These are phyloP conservation scores for Micrastur ruficollis DNA, from an alignment of 2,797 vertebrate genomes.

Conservation along the genomic window DNA sequence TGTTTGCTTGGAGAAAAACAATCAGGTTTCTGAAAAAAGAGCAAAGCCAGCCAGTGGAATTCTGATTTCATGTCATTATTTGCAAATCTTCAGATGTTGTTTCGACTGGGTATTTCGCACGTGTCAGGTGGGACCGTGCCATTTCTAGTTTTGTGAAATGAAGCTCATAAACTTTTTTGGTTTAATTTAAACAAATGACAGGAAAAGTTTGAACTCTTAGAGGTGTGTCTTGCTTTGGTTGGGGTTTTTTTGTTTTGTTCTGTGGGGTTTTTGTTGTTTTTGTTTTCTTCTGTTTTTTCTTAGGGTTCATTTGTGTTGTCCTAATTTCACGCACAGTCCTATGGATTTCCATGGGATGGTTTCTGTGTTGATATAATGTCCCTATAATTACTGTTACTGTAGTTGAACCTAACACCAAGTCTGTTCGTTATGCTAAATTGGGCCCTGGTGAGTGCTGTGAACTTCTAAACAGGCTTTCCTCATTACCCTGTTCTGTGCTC, in stretches of 20 bases:
- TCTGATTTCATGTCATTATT: constrained; percentile 42
- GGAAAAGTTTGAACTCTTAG: neutral
- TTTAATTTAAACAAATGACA: constrained; percentile 14
- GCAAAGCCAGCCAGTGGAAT: constrained; percentile 32
- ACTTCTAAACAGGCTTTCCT: neutral
- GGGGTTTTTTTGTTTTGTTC: neutral
- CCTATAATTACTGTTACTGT: neutral
- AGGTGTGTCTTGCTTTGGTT: neutral
- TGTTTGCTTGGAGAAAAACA: constrained; percentile 78
- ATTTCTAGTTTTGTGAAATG: neutral
- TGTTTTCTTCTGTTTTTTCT: neutral
- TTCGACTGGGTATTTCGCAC: constrained; percentile 5
- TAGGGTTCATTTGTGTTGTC: neutral
- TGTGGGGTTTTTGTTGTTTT: neutral
- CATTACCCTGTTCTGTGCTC: neutral
- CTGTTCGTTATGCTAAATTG: neutral
- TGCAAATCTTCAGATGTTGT: constrained; percentile 14
- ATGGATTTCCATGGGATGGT: neutral
- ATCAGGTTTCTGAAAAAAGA: constrained; percentile 76
- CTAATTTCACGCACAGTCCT: neutral
- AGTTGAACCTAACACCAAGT: neutral
- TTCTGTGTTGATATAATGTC: neutral
- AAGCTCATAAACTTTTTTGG: neutral
- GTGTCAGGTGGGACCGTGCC: neutral
- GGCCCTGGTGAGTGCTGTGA: neutral